A percentile compares a stretch with the other conserved stretches of the same genome.
Conservation (phyloP, 2,113 vertebrate genomes). For the Lanius ludovicianus region DNA sequence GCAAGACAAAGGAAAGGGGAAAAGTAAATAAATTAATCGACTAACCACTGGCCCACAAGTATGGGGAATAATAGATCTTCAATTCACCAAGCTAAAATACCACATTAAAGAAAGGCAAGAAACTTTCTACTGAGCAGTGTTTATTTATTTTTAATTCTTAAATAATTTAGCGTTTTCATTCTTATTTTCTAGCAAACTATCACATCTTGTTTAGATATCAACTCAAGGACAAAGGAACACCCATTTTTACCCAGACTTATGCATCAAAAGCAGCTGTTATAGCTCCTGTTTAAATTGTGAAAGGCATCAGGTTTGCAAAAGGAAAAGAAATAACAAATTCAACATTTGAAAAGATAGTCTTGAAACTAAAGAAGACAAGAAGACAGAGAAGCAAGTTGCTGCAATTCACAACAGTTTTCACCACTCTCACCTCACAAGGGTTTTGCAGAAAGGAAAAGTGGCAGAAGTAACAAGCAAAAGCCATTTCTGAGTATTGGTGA, state of each 20-base stretch:
- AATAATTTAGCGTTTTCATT: background rate
- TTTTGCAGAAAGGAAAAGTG: background rate
- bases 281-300: background rate
- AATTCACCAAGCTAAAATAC: background rate
- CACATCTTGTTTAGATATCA: background rate
- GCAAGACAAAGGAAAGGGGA: fast-evolving
- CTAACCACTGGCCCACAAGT: background rate
- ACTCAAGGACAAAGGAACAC: background rate
- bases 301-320: background rate
- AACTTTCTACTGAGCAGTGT: background rate
- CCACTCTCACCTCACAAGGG: background rate
- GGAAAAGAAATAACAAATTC: background rate
- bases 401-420: background rate
- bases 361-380: background rate
- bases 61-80: background rate
- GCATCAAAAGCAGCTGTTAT: background rate
- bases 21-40: background rate
- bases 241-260: background rate
- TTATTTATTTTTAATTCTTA: background rate
- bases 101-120: background rate
- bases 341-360: background rate
- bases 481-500: background rate
- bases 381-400: background rate
- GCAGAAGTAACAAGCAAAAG: background rate
- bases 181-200: background rate